Conservation (phyloP, 2,888 invertebrate species). For the Galeopsomyia nigrocyanea region DNA sequence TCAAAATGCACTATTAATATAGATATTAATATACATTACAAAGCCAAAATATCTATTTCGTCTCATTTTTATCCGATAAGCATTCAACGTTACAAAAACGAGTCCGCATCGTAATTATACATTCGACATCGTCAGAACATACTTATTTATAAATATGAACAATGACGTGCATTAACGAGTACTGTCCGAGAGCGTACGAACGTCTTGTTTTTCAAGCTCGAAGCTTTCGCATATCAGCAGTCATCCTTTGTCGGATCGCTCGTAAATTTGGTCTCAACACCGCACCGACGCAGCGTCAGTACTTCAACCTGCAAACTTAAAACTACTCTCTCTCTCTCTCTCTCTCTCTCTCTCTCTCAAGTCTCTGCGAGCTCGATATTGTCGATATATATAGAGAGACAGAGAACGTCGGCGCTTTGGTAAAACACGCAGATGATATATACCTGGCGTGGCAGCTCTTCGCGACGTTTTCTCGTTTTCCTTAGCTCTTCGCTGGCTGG, state of each 20-base stretch:
- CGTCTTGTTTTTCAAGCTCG: too few species aligned
- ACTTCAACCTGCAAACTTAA: constrained; percentile 25
- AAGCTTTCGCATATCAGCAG: constrained; percentile 25
- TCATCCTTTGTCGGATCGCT: constrained; percentile 35
- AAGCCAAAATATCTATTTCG: too few species aligned
- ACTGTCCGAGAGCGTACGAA: too few species aligned
- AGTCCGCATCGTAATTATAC: too few species aligned
- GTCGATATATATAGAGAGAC: constrained; percentile 13
- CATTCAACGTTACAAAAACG: too few species aligned
- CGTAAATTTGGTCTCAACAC: constrained; percentile 29
- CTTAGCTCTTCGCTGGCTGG: not conserved
- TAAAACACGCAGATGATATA: constrained; percentile 28
- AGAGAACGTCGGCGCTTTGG: not conserved
- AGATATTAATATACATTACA: too few species aligned
- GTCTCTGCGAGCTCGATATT: not conserved
- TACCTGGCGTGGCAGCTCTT: not conserved
- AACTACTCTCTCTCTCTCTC: constrained; percentile 8
- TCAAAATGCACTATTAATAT: too few species aligned
- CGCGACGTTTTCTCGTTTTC: constrained; percentile 29
- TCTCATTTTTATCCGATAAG: too few species aligned
- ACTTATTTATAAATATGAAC: too few species aligned
- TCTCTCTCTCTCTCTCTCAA: not conserved
- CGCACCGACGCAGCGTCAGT: constrained; percentile 6
- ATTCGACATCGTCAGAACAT: too few species aligned
- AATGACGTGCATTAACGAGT: too few species aligned